These are phyloP conservation scores for Aradophagus sp. DNA, from an alignment of 1,140 invertebrate species.

Conservation along the genomic window DNA sequence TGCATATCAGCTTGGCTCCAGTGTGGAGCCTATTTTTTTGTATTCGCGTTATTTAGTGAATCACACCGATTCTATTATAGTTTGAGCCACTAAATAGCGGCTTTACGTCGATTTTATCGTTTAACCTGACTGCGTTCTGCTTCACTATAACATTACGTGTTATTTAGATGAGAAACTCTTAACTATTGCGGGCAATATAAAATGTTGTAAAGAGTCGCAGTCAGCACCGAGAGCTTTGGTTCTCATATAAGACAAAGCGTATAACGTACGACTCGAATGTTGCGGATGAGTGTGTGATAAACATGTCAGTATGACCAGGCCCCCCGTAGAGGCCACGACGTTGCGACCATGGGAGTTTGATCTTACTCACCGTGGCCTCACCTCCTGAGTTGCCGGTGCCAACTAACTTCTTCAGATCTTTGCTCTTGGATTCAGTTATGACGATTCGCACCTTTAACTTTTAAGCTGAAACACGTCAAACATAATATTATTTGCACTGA, in stretches of 20 bases:
- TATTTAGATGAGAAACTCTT: constrained; percentile 55
- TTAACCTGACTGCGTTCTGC: constrained; percentile 5
- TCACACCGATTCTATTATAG: constrained; percentile 2
- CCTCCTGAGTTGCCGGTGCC: constrained; percentile 43
- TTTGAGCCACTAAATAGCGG: constrained; percentile 7
- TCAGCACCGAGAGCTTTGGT: constrained; percentile 39
- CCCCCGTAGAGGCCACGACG: constrained; percentile 60
- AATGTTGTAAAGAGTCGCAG: constrained; percentile 51
- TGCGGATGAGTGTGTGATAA: constrained; percentile 67
- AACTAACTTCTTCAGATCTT: constrained; percentile 53
- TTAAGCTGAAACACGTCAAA: constrained; percentile 48
- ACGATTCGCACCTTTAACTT: constrained; percentile 55
- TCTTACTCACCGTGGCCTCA: constrained; percentile 54
- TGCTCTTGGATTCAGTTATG: constrained; percentile 51
- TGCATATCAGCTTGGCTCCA: constrained; percentile 50
- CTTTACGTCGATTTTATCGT: constrained; percentile 1
- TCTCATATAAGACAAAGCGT: constrained; percentile 54
- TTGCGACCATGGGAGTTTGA: constrained; percentile 61
- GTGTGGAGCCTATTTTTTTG: constrained; percentile 1
- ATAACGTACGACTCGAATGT: constrained; percentile 59
- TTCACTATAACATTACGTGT: constrained; percentile 24
- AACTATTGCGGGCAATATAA: constrained; percentile 58
- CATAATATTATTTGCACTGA: constrained; percentile 52
- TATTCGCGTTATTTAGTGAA: constrained; percentile 6
- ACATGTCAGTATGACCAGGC: constrained; percentile 65